Conservation (phyloP, 2,888 invertebrate genomes). For the Eupithecia insigniata region DNA sequence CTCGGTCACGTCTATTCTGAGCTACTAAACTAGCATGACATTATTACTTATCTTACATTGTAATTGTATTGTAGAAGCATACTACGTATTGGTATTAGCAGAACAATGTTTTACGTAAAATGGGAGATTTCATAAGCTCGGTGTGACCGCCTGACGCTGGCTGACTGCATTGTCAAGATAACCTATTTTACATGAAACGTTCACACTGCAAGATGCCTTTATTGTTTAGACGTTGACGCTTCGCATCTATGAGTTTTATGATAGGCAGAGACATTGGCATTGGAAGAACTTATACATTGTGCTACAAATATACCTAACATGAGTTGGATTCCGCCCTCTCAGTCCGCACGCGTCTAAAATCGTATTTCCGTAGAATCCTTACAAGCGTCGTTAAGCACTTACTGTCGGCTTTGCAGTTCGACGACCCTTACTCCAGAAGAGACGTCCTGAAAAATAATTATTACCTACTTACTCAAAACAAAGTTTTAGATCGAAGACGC, state of each 20-base stretch:
- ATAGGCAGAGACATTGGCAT: conserved; percentile 53
- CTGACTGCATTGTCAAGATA: neutral
- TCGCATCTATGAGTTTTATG: conserved; percentile 45
- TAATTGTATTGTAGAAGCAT: conserved; percentile 58
- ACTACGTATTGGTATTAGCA: conserved; percentile 37
- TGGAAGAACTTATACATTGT: conserved; percentile 50
- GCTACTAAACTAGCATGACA: conserved; percentile 68
- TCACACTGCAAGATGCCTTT: conserved; percentile 41
- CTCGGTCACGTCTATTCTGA: conserved; percentile 72
- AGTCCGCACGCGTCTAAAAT: conserved; percentile 75
- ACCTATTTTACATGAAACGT: conserved; percentile 42
- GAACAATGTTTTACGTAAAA: conserved; percentile 53
- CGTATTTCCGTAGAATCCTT: conserved; percentile 84
- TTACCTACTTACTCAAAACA: conserved; percentile 63
- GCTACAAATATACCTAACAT: conserved; percentile 52
- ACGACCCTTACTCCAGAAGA: conserved; percentile 73
- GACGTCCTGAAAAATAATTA: conserved; percentile 63
- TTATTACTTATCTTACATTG: conserved; percentile 48
- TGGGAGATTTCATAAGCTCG: conserved; percentile 42
- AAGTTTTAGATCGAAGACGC: conserved; percentile 46
- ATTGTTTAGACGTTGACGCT: conserved; percentile 55
- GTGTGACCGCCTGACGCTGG: conserved; percentile 14
- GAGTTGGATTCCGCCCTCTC: conserved; percentile 59
- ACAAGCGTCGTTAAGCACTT: conserved; percentile 81
- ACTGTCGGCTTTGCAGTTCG: conserved; percentile 81